phyloP scores from a whole-genome alignment of 2,113 vertebrate genomes.

The Mastomys natalensis region DNA sequence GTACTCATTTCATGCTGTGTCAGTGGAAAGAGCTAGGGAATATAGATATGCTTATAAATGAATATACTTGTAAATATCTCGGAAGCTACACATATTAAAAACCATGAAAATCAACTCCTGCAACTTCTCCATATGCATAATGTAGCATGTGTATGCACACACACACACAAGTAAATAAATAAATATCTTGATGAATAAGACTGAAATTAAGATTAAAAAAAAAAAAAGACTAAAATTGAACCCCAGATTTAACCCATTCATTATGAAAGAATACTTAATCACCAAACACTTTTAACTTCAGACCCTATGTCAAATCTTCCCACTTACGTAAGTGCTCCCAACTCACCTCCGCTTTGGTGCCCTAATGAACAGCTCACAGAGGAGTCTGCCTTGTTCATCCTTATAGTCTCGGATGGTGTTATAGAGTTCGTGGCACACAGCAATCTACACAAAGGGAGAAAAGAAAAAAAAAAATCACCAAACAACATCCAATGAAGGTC shows the following conservation, averaged over 20 bases:
- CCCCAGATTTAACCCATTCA: background rate
- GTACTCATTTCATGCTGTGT: background rate
- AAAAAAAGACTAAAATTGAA: conserved; percentile 29
- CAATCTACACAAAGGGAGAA: conserved; percentile 89
- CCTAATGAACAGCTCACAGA: conserved; percentile 98
- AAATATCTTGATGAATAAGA: conserved; percentile 7
- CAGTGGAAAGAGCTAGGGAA: background rate
- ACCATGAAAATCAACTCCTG: background rate
- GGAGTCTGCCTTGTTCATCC: conserved; percentile 97
- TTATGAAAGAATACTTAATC: conserved; percentile 41
- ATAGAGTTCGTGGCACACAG: conserved; percentile 98
- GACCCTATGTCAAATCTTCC: background rate
- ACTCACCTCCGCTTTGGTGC: conserved; percentile 97
- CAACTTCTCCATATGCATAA: no score
- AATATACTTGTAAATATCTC: background rate
- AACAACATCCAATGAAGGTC: conserved; percentile 32
- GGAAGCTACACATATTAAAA: background rate
- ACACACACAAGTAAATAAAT: background rate
- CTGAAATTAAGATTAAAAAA: background rate
- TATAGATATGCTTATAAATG: background rate
- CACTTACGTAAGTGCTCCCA: background rate
- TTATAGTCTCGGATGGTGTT: conserved; percentile 99
- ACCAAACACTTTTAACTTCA: conserved; percentile 16
- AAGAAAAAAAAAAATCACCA: conserved; percentile 29
- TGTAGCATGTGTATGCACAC: background rate